A percentile compares a stretch with the other conserved stretches of the same genome.
These are phyloP conservation scores for Temnopleurus reevesii DNA, from an alignment of 53 echinoderm and acorn worm species.

Conservation along the genomic window DNA sequence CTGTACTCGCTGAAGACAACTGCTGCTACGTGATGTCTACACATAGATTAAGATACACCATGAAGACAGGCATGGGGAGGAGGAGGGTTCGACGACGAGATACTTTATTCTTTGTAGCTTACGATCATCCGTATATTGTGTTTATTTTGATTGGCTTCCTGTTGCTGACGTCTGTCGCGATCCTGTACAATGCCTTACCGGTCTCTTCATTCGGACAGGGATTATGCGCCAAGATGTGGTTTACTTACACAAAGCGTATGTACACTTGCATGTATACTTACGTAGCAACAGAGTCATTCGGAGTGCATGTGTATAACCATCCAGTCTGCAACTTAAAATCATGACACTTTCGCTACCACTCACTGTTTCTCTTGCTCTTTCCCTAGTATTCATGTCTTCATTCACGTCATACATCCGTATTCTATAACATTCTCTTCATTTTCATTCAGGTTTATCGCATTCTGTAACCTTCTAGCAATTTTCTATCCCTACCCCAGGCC, in stretches of 20 bases:
- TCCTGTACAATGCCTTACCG: neutral
- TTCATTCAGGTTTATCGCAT: too few relatives aligned
- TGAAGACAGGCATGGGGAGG: conserved; percentile 4
- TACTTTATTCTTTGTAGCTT: neutral
- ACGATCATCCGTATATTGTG: neutral
- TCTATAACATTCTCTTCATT: neutral
- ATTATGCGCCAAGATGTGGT: neutral
- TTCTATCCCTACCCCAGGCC: neutral
- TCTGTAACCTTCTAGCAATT: neutral
- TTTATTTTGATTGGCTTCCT: neutral
- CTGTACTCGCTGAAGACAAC: neutral
- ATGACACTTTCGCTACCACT: neutral
- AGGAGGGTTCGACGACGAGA: neutral
- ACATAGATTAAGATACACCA: neutral
- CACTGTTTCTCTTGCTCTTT: neutral
- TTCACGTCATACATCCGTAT: neutral
- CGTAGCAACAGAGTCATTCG: too few relatives aligned
- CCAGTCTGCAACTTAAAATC: neutral
- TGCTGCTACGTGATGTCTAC: neutral
- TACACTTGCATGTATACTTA: neutral
- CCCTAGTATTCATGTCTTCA: neutral
- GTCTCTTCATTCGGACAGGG: conserved; percentile 15
- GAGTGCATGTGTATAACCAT: neutral
- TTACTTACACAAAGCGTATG: neutral
- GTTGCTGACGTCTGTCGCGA: neutral